Percentiles rank a stretch among this genome's conserved stretches.
Evolutionary conservation across 2,888 invertebrate species (phyloP).

Genomic region (Anoncus sp.): DNA sequence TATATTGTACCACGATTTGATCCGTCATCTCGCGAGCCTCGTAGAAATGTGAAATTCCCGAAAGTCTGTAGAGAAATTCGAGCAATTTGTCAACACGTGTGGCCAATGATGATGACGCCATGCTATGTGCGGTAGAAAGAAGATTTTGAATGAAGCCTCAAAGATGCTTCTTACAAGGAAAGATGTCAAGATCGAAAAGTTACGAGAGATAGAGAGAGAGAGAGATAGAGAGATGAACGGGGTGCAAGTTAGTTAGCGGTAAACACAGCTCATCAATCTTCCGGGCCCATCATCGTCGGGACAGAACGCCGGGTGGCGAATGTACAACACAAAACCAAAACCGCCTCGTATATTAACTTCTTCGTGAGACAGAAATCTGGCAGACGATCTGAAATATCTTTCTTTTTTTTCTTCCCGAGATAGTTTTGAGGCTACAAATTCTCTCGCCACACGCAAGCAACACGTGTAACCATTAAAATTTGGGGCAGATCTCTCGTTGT

Average conservation of each 20-base stretch:
- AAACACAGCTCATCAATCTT: conserved; percentile 82
- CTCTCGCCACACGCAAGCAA: conserved; percentile 63
- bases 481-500: conserved; percentile 30
- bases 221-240: conserved; percentile 34
- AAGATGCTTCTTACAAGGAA: conserved; percentile 6
- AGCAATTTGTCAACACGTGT: conserved; percentile 59
- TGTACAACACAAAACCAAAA: conserved; percentile 43
- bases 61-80: conserved; percentile 11
- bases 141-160: background rate
- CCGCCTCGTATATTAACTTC: conserved; percentile 63
- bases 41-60: conserved; percentile 4
- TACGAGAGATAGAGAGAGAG: conserved; percentile 19
- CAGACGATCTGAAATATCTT: conserved; percentile 74
- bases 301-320: conserved; percentile 69
- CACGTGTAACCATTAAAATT: conserved; percentile 78
- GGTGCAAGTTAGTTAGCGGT: conserved; percentile 73
- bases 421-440: conserved; percentile 28
- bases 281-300: conserved; percentile 74
- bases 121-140: background rate
- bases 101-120: conserved; percentile 35
- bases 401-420: conserved; percentile 21
- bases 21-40: background rate
- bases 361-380: conserved; percentile 64
- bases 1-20: background rate
- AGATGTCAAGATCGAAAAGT: conserved; percentile 14